Conservation (phyloP, 2,113 vertebrate genomes). For the Oophaga pumilio region DNA sequence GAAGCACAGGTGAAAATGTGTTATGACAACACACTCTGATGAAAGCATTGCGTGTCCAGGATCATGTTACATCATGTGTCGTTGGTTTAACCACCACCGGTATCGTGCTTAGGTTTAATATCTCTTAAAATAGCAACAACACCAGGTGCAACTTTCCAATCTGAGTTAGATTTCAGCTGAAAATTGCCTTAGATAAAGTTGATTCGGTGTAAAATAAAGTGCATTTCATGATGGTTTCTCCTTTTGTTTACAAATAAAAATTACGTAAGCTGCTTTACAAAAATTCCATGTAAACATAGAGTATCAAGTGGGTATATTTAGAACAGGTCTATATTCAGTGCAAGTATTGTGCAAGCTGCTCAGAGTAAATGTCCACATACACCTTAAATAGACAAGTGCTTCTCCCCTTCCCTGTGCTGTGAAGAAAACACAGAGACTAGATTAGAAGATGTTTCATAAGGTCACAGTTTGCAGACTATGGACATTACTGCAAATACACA, state of each 20-base stretch:
- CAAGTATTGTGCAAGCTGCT: slow-evolving; percentile 42
- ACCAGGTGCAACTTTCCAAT: slow-evolving; percentile 75
- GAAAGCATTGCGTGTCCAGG: slow-evolving; percentile 63
- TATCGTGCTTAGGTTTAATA: slow-evolving; percentile 70
- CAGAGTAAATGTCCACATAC: slow-evolving; percentile 55
- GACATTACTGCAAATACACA: neutral
- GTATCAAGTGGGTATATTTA: slow-evolving; percentile 57
- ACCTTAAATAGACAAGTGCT: slow-evolving; percentile 66
- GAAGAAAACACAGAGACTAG: slow-evolving; percentile 55
- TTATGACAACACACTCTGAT: slow-evolving; percentile 63
- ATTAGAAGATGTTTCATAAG: slow-evolving; percentile 52
- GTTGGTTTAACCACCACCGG: slow-evolving; percentile 63
- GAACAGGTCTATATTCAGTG: slow-evolving; percentile 28
- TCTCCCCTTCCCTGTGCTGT: slow-evolving; percentile 79
- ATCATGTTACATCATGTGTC: slow-evolving; percentile 75
- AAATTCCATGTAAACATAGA: slow-evolving; percentile 71
- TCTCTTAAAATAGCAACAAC: slow-evolving; percentile 75
- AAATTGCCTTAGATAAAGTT: slow-evolving; percentile 66
- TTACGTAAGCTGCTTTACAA: neutral
- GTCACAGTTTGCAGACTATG: neutral
- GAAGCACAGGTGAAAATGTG: slow-evolving; percentile 62
- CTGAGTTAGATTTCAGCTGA: slow-evolving; percentile 70
- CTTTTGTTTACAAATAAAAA: slow-evolving; percentile 39
- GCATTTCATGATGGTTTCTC: slow-evolving; percentile 60
- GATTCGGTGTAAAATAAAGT: slow-evolving; percentile 67